Evolutionary conservation across 2,888 invertebrate genomes (phyloP).

Genomic region (Smittia aterrima): DNA sequence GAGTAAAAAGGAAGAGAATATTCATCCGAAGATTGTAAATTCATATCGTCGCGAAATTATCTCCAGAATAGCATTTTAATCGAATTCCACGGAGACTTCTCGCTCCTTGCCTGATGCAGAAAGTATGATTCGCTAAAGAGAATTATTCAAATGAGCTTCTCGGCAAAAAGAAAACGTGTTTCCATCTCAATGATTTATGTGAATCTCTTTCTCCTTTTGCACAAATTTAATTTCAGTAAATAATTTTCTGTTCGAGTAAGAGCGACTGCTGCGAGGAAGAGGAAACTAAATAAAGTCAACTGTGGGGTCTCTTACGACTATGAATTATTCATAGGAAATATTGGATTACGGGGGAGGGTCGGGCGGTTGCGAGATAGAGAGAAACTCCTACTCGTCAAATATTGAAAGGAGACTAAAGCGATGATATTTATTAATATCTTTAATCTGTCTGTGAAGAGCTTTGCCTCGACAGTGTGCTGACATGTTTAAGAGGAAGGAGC

Average conservation of each 20-base stretch:
- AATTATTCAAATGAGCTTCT: constrained; percentile 1
- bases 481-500: neutral
- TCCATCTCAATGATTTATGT: neutral
- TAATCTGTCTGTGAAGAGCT: neutral
- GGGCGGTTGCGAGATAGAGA: neutral
- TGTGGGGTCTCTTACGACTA: neutral
- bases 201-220: neutral
- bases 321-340: constrained; percentile 7
- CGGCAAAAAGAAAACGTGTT: neutral
- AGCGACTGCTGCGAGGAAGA: too few species aligned
- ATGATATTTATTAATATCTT: neutral
- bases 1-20: too few species aligned
- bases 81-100: neutral
- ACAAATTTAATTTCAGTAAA: neutral
- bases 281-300: too few species aligned
- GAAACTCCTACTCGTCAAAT: neutral
- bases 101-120: neutral
- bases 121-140: neutral
- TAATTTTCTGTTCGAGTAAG: neutral
- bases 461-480: neutral
- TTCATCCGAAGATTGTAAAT: neutral
- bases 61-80: neutral
- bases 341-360: neutral
- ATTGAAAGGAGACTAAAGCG: neutral
- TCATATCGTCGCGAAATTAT: neutral